phyloP scores from a whole-genome alignment of 2,888 invertebrate species.

The Clostera curtula region DNA sequence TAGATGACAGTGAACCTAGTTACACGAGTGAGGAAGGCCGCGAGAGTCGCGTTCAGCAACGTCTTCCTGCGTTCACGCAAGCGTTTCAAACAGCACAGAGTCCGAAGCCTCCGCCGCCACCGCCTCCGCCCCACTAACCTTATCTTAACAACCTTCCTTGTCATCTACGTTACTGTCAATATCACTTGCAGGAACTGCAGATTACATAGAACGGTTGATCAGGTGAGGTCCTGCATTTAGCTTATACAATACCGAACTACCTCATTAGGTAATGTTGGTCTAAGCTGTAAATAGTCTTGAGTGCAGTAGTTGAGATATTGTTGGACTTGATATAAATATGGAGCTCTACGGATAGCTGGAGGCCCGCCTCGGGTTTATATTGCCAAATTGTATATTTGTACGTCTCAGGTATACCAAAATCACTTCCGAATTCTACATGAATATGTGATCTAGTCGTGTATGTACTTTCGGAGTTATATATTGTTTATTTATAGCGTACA shows the following conservation, averaged over 20 bases:
- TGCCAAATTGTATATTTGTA: slow-evolving; percentile 69
- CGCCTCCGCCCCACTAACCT: slow-evolving; percentile 58
- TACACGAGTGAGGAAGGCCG: slow-evolving; percentile 46
- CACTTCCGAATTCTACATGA: slow-evolving; percentile 73
- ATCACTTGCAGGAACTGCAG: slow-evolving; percentile 6
- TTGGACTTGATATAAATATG: slow-evolving; percentile 39
- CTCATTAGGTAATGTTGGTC: slow-evolving; percentile 69
- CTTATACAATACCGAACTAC: slow-evolving; percentile 61
- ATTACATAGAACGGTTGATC: slow-evolving; percentile 13
- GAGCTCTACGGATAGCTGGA: slow-evolving; percentile 35
- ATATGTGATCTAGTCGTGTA: slow-evolving; percentile 74
- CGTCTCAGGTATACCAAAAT: slow-evolving; percentile 68
- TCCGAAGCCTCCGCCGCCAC: slow-evolving; percentile 64
- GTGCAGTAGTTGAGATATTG: slow-evolving; percentile 44
- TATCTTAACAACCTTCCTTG: slow-evolving; percentile 10
- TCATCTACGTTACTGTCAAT: slow-evolving; percentile 14
- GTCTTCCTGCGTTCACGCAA: slow-evolving; percentile 66
- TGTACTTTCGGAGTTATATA: slow-evolving; percentile 73
- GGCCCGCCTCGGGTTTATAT: slow-evolving; percentile 39
- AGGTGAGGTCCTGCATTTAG: slow-evolving; percentile 55
- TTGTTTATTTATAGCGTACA: slow-evolving; percentile 67
- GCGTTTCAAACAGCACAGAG: slow-evolving; percentile 67
- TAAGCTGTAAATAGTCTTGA: slow-evolving; percentile 64
- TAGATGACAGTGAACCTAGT: slow-evolving; percentile 42
- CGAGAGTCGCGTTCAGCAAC: slow-evolving; percentile 39